These are phyloP conservation scores for Folsomia candida DNA, from an alignment of 2,888 invertebrate species.

Conservation along the genomic window DNA sequence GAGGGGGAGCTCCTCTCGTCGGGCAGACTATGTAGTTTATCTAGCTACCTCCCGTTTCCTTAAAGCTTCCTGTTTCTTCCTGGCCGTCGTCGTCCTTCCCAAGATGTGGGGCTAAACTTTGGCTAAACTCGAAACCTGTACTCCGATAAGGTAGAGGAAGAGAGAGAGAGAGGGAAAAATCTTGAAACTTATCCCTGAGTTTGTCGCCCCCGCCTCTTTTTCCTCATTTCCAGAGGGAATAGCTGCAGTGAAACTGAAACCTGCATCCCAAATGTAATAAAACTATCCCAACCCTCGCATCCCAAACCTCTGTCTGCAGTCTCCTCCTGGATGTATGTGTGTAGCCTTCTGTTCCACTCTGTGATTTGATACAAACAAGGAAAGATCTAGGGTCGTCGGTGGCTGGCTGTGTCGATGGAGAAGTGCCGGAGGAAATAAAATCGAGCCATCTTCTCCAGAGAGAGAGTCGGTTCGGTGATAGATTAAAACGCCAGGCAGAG, in stretches of 20 bases:
- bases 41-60: background rate
- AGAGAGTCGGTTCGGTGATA: background rate
- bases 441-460: background rate
- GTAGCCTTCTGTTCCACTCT: background rate
- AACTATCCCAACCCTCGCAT: background rate
- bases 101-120: background rate
- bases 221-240: slow-evolving; percentile 2
- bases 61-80: background rate
- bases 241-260: background rate
- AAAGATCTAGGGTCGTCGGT: background rate
- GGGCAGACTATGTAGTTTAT: background rate
- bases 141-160: background rate
- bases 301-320: too few relatives aligned
- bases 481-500: too few relatives aligned
- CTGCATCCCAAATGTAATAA: background rate
- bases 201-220: slow-evolving; percentile 2
- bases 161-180: background rate
- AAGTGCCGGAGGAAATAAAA: background rate
- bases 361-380: background rate
- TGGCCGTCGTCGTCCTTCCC: background rate
- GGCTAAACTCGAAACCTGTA: too few relatives aligned
- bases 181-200: background rate
- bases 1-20: too few relatives aligned
- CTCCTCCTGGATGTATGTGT: background rate
- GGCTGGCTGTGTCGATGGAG: background rate